Evolutionary conservation across 2,113 vertebrate genomes (phyloP).

Genomic region (Oncorhynchus nerka): DNA sequence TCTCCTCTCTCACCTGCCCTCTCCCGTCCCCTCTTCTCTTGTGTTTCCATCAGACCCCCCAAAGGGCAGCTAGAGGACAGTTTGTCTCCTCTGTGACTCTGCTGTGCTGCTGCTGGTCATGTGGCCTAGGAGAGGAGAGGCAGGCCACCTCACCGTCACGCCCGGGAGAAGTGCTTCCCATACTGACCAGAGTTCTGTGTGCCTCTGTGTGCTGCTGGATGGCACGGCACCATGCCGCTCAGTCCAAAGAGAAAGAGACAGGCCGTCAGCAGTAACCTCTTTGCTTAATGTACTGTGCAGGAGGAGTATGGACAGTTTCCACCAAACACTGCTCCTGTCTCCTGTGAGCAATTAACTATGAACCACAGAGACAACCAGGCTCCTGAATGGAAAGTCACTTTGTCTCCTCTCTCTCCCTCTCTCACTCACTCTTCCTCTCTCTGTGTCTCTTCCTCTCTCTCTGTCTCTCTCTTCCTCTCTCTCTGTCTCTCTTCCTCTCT

Average conservation of each 20-base stretch:
- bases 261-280: background rate
- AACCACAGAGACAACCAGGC: conserved; percentile 5
- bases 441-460: background rate
- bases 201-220: background rate
- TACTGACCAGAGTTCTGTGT: background rate
- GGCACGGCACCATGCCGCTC: background rate
- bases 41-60: no score
- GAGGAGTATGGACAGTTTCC: conserved; percentile 20
- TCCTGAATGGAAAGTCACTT: conserved; percentile 34
- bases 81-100: background rate
- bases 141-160: background rate
- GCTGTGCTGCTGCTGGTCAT: background rate
- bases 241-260: background rate
- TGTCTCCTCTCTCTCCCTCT: background rate
- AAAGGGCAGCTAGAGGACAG: no score
- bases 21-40: background rate
- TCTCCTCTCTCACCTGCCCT: background rate
- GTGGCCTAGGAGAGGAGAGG: background rate
- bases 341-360: conserved; percentile 21
- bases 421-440: background rate
- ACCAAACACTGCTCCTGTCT: conserved; percentile 24
- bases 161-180: background rate
- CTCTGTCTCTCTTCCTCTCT: background rate
- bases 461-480: background rate
- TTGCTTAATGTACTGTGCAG: conserved; percentile 31